phyloP scores from a whole-genome alignment of 2,888 invertebrate species.

The Himalopsyche japonica region DNA sequence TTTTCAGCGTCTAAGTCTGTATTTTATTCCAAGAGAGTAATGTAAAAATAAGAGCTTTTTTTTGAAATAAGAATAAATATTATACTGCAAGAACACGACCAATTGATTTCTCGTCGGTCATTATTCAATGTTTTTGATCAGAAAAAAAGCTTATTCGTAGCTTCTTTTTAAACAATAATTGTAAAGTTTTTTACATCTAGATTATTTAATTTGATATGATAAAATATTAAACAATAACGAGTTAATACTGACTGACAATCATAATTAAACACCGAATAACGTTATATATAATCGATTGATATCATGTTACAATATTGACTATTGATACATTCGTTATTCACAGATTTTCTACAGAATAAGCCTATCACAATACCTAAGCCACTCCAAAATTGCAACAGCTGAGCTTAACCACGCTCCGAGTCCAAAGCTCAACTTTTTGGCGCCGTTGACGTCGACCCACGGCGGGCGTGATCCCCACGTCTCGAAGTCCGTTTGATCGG shows the following conservation, averaged over 20 bases:
- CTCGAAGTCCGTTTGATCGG: constrained; percentile 30
- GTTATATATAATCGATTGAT: not conserved
- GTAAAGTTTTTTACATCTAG: too few relatives aligned
- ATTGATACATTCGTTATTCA: not conserved
- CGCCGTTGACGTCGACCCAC: constrained; percentile 19
- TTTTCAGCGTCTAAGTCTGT: too few relatives aligned
- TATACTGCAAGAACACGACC: too few relatives aligned
- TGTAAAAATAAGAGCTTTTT: too few relatives aligned
- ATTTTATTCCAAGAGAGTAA: too few relatives aligned
- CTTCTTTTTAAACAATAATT: too few relatives aligned
- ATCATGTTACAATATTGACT: not conserved
- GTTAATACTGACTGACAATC: not conserved
- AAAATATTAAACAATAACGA: not conserved
- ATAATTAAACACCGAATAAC: not conserved
- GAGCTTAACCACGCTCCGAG: not conserved
- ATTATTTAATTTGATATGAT: too few relatives aligned
- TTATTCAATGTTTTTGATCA: too few relatives aligned
- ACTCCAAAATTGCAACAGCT: not conserved
- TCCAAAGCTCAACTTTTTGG: not conserved
- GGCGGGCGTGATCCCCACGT: constrained; percentile 24
- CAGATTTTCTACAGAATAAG: not conserved
- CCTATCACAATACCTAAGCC: not conserved
- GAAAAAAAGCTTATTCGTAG: too few relatives aligned
- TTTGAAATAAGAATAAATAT: too few relatives aligned
- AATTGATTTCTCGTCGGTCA: too few relatives aligned